Evolutionary conservation across 2,888 invertebrate genomes (phyloP), one percentile per base, ranked within the genome.

Genomic region (Allophyes oxyacanthae): DNA sequence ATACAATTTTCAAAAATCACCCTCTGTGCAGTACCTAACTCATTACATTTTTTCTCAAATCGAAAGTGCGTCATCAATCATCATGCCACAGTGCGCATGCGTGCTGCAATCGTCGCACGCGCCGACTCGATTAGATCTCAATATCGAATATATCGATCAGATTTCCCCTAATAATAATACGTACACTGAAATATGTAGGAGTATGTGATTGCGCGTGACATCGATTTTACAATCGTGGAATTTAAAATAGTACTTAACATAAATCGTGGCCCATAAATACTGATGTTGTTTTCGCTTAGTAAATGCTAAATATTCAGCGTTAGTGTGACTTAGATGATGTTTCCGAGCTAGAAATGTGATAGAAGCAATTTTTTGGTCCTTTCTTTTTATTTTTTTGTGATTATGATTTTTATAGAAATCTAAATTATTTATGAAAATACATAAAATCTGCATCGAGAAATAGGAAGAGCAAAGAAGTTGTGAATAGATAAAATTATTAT

Each of bases 91-190:
- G 54, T 62, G 53, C 55, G 64, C 67, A 64, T 64, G 72, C 75
- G 72, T 71, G 73, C 50, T 68, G 57, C 30, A 45, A 42, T 56
- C 51, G 34, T 43, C 55, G 66, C 74, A 75, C 77, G 82, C 75
- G 74, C 58, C 68, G 45, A 15, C 81, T 74, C 70, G 74, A 83
- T 78, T 74, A 76, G 66, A 69, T 72, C 58, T 61, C 54, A 56
- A 63, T 64, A 74, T 65, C 59, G 57, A 61, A 55, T 51, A 63
- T 59, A 61, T 62, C 64, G 60, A 57, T 50, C 49, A 68, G 72
- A 76, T 78, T 72, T 82, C 79, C 75, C 71, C 78, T 75, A 82
- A 82, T 78, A 78, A 72, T 56, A 70, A 66, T 59, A 65, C 63
- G 30, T 41, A 32, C 48, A 63, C 56, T 51, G 56, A 53, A 54